Percentiles rank a stretch among this genome's conserved stretches.
phyloP scores from a whole-genome alignment of 2,888 invertebrate species.

The Acanthoscelides obtectus region DNA sequence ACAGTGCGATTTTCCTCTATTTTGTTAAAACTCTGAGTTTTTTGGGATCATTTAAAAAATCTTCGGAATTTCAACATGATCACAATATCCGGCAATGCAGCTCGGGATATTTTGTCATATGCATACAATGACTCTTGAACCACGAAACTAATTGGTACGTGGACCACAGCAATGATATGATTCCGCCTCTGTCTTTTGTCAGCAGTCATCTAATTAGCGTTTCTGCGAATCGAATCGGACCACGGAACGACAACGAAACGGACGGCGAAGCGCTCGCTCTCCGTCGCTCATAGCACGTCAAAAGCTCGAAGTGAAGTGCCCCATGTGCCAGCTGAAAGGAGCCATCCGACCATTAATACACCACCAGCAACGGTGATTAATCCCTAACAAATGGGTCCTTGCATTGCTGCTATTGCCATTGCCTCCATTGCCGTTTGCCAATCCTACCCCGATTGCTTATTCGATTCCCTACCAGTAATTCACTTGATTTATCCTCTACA shows the following conservation, averaged over 20 bases:
- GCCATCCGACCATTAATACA: slow-evolving; percentile 30
- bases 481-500: slow-evolving; percentile 27
- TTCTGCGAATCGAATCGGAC: neutral
- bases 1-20: too few relatives aligned
- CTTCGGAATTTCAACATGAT: too few relatives aligned
- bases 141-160: too few relatives aligned
- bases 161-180: too few relatives aligned
- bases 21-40: too few relatives aligned
- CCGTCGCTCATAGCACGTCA: slow-evolving; percentile 18
- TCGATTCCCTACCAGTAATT: slow-evolving; percentile 32
- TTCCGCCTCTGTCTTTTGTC: neutral
- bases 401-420: slow-evolving; percentile 31
- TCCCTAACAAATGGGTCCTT: slow-evolving; percentile 37
- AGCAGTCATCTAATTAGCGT: neutral
- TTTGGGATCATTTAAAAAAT: too few relatives aligned
- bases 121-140: too few relatives aligned
- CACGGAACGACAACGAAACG: neutral
- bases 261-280: slow-evolving; percentile 5
- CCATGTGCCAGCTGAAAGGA: slow-evolving; percentile 30
- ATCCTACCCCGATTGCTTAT: slow-evolving; percentile 29
- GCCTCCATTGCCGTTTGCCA: neutral
- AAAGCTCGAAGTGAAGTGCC: slow-evolving; percentile 39
- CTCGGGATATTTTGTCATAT: too few relatives aligned
- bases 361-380: slow-evolving; percentile 38
- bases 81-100: too few relatives aligned